Percentiles rank a stretch among this genome's conserved stretches.
Conservation (phyloP, 2,113 vertebrate species). For the Entelurus aequoreus region DNA sequence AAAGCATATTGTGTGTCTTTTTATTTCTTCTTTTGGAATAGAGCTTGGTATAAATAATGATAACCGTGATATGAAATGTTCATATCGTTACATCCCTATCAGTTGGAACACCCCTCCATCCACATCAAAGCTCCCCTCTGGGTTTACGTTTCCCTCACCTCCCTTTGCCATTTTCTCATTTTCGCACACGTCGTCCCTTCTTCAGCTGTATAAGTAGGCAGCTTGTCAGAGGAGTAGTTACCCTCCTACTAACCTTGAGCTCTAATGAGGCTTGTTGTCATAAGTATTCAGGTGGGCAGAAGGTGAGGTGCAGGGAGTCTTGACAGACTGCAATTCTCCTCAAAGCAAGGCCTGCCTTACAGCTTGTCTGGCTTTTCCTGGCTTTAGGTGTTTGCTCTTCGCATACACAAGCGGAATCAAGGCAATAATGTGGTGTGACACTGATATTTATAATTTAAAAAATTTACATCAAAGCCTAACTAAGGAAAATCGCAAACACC, state of each 20-base stretch:
- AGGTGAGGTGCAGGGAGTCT: slow-evolving; percentile 36
- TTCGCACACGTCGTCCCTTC: not conserved
- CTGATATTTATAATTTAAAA: too few species aligned
- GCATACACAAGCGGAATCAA: slow-evolving; percentile 11
- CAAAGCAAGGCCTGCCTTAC: slow-evolving; percentile 38
- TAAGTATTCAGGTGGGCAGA: slow-evolving; percentile 44
- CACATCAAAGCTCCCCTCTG: slow-evolving; percentile 18
- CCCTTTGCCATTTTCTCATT: slow-evolving; percentile 14
- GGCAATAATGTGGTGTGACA: slow-evolving; percentile 6
- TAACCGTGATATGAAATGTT: too few species aligned
- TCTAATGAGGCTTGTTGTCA: slow-evolving; percentile 51
- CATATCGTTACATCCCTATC: too few species aligned
- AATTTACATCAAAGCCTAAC: not conserved
- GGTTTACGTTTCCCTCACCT: slow-evolving; percentile 8
- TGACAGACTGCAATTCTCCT: slow-evolving; percentile 59
- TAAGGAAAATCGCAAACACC: not conserved
- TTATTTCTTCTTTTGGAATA: too few species aligned
- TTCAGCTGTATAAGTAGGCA: slow-evolving; percentile 22
- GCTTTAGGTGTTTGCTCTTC: slow-evolving; percentile 12
- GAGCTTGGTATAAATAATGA: too few species aligned
- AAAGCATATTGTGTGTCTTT: too few species aligned
- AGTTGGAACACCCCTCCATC: slow-evolving; percentile 1
- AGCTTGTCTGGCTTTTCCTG: slow-evolving; percentile 42
- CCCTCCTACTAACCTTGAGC: slow-evolving; percentile 69
- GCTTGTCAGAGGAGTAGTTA: slow-evolving; percentile 56